Percentiles rank a stretch among this genome's conserved stretches.
These are phyloP conservation scores for Sepiola atlantica DNA, from an alignment of 2,888 invertebrate species.

Conservation along the genomic window DNA sequence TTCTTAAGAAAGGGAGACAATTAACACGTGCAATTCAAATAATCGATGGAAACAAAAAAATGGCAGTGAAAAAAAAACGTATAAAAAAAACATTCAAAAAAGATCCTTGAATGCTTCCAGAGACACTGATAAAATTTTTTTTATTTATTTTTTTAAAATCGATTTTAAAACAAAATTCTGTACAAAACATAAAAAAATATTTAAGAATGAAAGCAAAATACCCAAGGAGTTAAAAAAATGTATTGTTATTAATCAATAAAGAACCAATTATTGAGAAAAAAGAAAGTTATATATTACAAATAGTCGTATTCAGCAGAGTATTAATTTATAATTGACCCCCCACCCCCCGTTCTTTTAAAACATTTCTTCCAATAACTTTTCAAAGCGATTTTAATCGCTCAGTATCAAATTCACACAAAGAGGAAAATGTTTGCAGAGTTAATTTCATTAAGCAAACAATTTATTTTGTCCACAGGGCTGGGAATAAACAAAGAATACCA, in stretches of 20 bases:
- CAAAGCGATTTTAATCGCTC: not conserved
- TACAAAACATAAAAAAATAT: not conserved
- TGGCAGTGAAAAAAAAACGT: not conserved
- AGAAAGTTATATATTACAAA: not conserved
- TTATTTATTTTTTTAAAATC: too few species aligned
- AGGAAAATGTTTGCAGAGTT: not conserved
- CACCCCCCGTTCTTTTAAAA: not conserved
- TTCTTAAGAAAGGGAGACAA: not conserved
- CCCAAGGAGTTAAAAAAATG: not conserved
- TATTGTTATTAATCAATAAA: not conserved
- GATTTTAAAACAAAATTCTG: not conserved
- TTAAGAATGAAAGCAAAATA: not conserved
- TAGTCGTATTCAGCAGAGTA: not conserved
- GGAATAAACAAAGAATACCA: too few species aligned
- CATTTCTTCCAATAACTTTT: not conserved
- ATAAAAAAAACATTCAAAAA: not conserved
- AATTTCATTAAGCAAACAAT: too few species aligned
- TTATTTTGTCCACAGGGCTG: too few species aligned
- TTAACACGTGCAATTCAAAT: not conserved
- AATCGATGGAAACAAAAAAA: not conserved
- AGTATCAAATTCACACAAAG: constrained; percentile 20
- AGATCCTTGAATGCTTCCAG: not conserved
- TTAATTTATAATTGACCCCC: not conserved
- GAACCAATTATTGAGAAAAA: not conserved
- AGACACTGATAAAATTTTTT: too few species aligned